Conservation (phyloP, 2,797 vertebrate genomes). For the Pantherophis alleghaniensis region DNA sequence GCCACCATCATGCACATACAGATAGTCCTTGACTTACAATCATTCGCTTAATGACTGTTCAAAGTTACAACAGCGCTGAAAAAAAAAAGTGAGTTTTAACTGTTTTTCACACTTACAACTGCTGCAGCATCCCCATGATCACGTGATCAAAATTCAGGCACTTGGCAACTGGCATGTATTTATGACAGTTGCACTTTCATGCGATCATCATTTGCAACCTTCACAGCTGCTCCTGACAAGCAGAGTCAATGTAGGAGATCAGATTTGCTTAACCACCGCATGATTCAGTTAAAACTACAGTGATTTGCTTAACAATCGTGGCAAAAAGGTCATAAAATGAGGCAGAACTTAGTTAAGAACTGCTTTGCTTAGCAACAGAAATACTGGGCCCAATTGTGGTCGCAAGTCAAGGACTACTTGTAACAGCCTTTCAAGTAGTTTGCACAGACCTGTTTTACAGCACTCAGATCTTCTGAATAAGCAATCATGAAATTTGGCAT, state of each 20-base stretch:
- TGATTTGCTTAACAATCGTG: background rate
- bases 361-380: background rate
- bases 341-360: background rate
- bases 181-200: background rate
- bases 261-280: background rate
- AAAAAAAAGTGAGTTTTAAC: background rate
- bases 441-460: background rate
- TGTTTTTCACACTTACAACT: background rate
- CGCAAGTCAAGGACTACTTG: background rate
- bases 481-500: background rate
- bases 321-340: background rate
- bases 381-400: background rate
- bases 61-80: background rate
- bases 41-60: background rate
- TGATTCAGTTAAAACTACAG: background rate
- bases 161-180: background rate
- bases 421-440: background rate
- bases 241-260: background rate
- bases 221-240: background rate
- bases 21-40: background rate
- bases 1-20: background rate
- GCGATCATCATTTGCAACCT: background rate
- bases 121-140: background rate
- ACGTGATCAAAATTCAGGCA: background rate
- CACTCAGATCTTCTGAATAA: background rate